phyloP scores from a whole-genome alignment of 2,888 invertebrate species.

The Leucania comma region DNA sequence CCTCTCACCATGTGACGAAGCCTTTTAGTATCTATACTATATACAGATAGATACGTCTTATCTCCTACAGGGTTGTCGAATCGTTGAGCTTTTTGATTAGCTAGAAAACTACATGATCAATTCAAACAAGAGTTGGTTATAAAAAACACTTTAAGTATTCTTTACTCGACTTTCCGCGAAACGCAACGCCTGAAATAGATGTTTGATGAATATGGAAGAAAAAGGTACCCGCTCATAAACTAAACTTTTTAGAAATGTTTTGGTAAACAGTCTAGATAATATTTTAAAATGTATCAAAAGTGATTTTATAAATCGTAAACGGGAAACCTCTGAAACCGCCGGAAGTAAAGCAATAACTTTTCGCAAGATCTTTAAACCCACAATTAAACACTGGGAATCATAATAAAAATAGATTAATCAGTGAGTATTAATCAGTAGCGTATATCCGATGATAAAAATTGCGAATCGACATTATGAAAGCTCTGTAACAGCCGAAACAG shows the following conservation, averaged over 20 bases:
- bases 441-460: neutral
- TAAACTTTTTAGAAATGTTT: neutral
- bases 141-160: neutral
- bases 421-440: conserved; percentile 7
- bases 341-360: neutral
- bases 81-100: neutral
- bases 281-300: neutral
- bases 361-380: neutral
- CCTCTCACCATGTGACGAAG: conserved; percentile 79
- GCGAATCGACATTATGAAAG: neutral
- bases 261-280: neutral
- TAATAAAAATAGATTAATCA: neutral
- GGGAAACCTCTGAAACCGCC: neutral
- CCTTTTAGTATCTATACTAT: conserved; percentile 73
- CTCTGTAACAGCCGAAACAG: neutral
- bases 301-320: neutral
- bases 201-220: too few relatives aligned
- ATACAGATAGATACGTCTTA: conserved; percentile 64
- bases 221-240: neutral
- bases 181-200: too few relatives aligned
- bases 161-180: neutral
- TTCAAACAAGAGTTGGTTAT: neutral
- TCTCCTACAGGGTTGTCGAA: conserved; percentile 74
- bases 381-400: neutral
- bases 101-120: neutral